Evolutionary conservation across 2,888 invertebrate genomes (phyloP), one percentile per base, ranked within the genome.

Genomic region (Pandemis cinnamomeana): DNA sequence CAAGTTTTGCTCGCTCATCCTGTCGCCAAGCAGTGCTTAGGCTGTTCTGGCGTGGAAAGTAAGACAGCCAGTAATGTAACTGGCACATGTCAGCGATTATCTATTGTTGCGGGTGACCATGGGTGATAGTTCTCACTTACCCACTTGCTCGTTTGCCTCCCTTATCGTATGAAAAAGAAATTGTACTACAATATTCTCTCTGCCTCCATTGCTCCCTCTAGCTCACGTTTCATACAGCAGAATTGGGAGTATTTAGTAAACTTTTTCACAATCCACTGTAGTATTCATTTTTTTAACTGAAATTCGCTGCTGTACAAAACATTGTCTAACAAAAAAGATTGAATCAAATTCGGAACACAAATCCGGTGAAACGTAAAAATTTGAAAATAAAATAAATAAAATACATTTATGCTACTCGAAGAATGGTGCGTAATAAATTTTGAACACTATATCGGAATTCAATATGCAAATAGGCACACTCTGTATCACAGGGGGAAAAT

Each of bases 401-500:
- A 58, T 68, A 62, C 51, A 41, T 60, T 64, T 58, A 60, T n/a
- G 27, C n/a, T 63, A 85, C 86, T 84, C 83, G 79, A 81, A 84
- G 83, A 83, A 82, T 77, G 8, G 67, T 72, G 36, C 66, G 88
- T 87, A 87, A 91, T 91, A 92, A 91, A 91, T 90, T 77, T 91
- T 88, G 82, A 86, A 83, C 84, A 85, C 86, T 89, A 89, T 89
- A 93, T 91, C 87, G 89, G 80, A 90, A 92, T 91, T 88, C 92
- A 87, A 92, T 92, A 93, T 92, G 90, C 86, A 92, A 92, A 93
- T 91, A 82, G 80, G 79, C 79, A 78, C 83, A 86, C 86, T 86
- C 84, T 85, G 87, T 90, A 91, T 90, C 92, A 86, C 92, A 84
- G 86, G 91, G 90, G 93, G 81, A 86, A 89, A 89, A 92, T 91